phyloP scores from a whole-genome alignment of 1,140 invertebrate species.

The Eurosta solidaginis region DNA sequence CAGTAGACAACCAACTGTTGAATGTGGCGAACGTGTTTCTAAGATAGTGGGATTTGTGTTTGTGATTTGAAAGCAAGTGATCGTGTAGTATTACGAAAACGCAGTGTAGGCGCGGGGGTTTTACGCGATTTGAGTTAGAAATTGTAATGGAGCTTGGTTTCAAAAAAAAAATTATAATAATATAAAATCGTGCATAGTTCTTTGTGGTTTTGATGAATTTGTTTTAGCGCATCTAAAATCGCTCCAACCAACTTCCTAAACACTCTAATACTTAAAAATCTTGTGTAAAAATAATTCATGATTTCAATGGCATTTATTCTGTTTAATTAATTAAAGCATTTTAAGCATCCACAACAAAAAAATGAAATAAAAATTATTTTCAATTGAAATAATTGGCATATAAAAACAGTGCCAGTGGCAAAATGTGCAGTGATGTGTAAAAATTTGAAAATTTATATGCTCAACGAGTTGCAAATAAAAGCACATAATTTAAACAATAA shows the following conservation, averaged over 20 bases:
- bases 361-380: neutral
- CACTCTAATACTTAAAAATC: neutral
- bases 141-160: neutral
- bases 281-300: neutral
- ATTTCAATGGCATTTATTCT: neutral
- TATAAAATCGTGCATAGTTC: neutral
- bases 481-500: neutral
- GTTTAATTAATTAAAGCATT: neutral
- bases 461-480: neutral
- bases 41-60: neutral
- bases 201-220: neutral
- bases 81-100: too few relatives aligned
- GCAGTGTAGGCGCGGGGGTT: too few relatives aligned
- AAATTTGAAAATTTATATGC: neutral
- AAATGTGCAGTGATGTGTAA: neutral
- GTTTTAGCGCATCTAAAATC: neutral
- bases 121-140: too few relatives aligned
- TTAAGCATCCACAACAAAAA: too few relatives aligned
- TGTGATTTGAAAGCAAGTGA: neutral
- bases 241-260: too few relatives aligned
- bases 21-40: slow-evolving; percentile 37
- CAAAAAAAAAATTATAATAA: neutral
- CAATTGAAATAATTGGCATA: neutral
- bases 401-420: neutral
- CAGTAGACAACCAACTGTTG: slow-evolving; percentile 56